A percentile compares a stretch with the other conserved stretches of the same genome.
These are phyloP conservation scores for Gymnocheta viridis DNA, from an alignment of 2,888 invertebrate genomes.

Conservation along the genomic window DNA sequence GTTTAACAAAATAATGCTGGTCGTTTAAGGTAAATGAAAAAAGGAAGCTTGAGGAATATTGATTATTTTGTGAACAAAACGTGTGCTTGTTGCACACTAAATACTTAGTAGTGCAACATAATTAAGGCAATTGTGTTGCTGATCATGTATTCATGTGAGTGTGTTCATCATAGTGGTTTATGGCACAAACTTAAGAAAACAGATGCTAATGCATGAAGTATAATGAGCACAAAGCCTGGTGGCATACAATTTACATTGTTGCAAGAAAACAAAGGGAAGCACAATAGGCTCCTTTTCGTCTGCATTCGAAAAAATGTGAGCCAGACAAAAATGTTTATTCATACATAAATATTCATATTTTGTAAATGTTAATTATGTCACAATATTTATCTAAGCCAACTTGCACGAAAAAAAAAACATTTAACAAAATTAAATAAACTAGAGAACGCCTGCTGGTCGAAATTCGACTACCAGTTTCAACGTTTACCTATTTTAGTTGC, in stretches of 20 bases:
- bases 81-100: neutral
- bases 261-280: neutral
- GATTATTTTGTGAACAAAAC: conserved; percentile 24
- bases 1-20: conserved; percentile 49
- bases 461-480: too few species aligned
- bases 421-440: too few species aligned
- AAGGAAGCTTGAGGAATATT: conserved; percentile 25
- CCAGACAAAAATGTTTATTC: conserved; percentile 17
- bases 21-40: conserved; percentile 12
- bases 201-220: conserved; percentile 13
- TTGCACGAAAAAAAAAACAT: too few species aligned
- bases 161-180: conserved; percentile 14
- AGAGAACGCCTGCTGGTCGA: too few species aligned
- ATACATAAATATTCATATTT: conserved; percentile 1
- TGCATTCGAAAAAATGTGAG: conserved; percentile 12
- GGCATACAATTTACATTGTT: conserved; percentile 8
- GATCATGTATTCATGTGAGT: neutral
- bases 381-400: conserved; percentile 2
- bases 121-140: conserved; percentile 19
- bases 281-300: conserved; percentile 39
- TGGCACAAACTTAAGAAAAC: conserved; percentile 15
- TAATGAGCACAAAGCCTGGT: conserved; percentile 30
- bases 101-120: conserved; percentile 25
- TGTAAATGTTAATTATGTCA: conserved; percentile 31
- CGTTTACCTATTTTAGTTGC: too few species aligned